phyloP scores from a whole-genome alignment of 2,113 vertebrate genomes.

The Megaceryle maxima region DNA sequence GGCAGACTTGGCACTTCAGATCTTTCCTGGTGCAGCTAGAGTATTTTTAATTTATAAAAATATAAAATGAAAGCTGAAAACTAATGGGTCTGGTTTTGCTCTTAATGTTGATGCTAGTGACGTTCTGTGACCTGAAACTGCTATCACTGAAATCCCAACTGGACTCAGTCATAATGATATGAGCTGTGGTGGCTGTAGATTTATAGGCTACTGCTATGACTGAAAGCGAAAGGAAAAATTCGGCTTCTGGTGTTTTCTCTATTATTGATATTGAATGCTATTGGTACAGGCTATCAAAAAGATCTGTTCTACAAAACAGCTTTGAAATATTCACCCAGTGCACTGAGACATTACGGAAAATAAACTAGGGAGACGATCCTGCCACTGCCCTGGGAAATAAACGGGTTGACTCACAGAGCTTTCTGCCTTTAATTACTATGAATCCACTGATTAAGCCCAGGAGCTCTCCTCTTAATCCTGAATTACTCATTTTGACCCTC shows the following conservation, averaged over 20 bases:
- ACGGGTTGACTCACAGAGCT: neutral
- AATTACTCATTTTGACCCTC: conserved; percentile 29
- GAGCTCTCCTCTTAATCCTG: conserved; percentile 47
- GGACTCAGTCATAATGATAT: too few species aligned
- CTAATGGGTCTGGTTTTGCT: neutral
- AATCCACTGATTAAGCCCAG: conserved; percentile 40
- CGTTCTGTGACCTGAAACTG: neutral
- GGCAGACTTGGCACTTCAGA: neutral
- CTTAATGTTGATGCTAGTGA: neutral
- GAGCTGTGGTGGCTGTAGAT: neutral
- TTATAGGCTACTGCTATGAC: neutral
- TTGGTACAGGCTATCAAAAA: neutral
- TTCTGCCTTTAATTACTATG: conserved; percentile 62
- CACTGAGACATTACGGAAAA: neutral
- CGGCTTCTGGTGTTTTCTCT: neutral
- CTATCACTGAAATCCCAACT: neutral
- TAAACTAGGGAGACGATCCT: accelerated
- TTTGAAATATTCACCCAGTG: neutral
- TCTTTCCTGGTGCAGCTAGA: neutral
- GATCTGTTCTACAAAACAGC: neutral
- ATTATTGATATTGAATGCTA: neutral
- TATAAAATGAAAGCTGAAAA: neutral
- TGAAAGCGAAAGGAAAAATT: neutral
- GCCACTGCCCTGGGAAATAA: neutral
- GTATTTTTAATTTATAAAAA: neutral